These are phyloP conservation scores for Cyanoderma ruficeps DNA, from an alignment of 2,113 vertebrate genomes.

Conservation along the genomic window DNA sequence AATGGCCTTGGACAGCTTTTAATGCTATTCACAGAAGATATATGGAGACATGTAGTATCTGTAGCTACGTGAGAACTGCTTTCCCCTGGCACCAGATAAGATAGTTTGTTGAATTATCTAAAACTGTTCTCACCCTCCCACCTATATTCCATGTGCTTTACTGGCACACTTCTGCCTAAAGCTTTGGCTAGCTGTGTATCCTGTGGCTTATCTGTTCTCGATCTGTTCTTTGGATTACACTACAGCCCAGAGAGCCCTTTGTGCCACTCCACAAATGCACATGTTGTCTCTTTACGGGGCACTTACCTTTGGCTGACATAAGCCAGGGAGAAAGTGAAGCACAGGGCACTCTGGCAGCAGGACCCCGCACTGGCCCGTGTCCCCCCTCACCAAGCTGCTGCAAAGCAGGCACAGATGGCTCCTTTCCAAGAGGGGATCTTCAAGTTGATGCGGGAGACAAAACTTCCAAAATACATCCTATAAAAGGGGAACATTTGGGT, in stretches of 20 bases:
- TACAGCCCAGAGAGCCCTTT: not conserved
- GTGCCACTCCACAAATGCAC: not conserved
- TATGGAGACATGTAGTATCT: not conserved
- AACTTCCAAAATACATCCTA: not conserved
- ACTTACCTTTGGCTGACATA: not conserved
- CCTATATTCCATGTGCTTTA: not conserved
- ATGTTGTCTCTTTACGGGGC: rapidly evolving
- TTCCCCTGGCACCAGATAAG: slow-evolving; percentile 27
- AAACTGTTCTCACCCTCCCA: not conserved
- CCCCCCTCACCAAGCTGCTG: not conserved
- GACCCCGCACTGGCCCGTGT: rapidly evolving
- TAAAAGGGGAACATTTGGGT: not conserved
- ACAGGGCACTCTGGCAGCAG: not conserved
- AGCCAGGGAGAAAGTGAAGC: not conserved
- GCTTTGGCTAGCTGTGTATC: not conserved
- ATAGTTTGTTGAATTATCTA: not conserved
- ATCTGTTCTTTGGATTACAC: not conserved
- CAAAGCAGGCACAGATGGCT: not conserved
- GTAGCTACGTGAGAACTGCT: not conserved
- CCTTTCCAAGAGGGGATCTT: not conserved
- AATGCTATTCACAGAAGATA: not conserved
- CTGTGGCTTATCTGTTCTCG: not conserved
- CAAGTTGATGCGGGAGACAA: not conserved
- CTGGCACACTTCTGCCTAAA: not conserved
- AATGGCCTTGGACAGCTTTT: not conserved